Conservation (phyloP, 2,888 invertebrate species). For the Acronicta leporina region DNA sequence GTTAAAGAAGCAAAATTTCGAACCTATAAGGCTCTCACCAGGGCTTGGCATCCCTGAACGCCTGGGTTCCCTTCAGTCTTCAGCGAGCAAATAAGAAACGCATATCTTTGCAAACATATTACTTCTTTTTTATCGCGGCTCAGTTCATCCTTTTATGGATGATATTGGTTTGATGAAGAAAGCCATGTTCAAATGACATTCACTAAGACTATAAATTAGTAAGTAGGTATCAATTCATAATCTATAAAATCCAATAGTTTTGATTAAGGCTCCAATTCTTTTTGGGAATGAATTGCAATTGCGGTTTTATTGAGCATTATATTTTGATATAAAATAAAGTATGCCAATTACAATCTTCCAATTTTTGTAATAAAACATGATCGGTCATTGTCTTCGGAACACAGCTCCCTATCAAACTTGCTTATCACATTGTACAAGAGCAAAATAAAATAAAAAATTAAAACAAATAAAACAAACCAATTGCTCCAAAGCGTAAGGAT, state of each 20-base stretch:
- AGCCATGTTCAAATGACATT: conserved; percentile 60
- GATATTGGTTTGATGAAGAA: conserved; percentile 61
- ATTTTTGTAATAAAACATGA: too few species aligned
- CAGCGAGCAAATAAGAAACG: conserved; percentile 89
- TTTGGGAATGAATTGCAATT: background rate
- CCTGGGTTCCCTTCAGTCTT: conserved; percentile 88
- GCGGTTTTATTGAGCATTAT: too few species aligned
- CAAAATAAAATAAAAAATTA: conserved; percentile 62
- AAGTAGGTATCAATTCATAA: too few species aligned
- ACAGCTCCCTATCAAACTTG: conserved; percentile 62
- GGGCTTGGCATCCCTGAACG: conserved; percentile 89
- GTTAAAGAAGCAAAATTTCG: conserved; percentile 86
- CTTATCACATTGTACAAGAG: conserved; percentile 65
- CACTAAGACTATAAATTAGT: too few species aligned
- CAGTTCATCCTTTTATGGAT: conserved; percentile 70
- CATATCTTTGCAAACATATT: conserved; percentile 88
- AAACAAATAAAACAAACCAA: conserved; percentile 56
- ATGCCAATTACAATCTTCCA: too few species aligned
- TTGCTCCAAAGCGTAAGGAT: conserved; percentile 71
- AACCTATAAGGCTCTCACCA: conserved; percentile 89
- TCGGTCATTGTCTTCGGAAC: conserved; percentile 35
- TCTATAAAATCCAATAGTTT: too few species aligned
- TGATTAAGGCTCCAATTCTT: too few species aligned
- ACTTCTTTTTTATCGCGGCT: conserved; percentile 77
- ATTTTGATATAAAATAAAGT: too few species aligned